Conservation (phyloP, 1,140 invertebrate genomes). For the Drosophila tristis region DNA sequence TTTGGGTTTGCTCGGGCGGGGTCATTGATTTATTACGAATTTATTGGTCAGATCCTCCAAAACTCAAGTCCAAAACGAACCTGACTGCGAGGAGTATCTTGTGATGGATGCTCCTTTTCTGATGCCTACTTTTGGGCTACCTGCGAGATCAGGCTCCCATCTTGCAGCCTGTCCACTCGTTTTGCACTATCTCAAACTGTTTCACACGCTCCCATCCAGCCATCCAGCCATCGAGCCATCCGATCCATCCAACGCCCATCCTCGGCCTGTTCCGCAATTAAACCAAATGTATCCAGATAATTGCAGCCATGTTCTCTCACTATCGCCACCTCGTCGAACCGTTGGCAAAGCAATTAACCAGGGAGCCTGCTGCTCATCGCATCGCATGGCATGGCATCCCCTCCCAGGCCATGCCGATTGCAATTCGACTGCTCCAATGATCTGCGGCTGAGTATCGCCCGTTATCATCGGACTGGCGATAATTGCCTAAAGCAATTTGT, state of each 20-base stretch:
- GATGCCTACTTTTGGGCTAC: conserved; percentile 3
- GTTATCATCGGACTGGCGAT: conserved; percentile 64
- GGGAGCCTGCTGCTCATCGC: conserved; percentile 33
- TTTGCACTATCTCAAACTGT: conserved; percentile 5
- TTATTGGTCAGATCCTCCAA: conserved; percentile 56
- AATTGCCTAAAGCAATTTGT: conserved; percentile 75
- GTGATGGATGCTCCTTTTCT: not conserved
- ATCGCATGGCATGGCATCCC: conserved; percentile 1
- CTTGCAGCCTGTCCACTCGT: conserved; percentile 1
- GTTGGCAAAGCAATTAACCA: conserved; percentile 71
- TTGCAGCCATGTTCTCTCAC: conserved; percentile 54
- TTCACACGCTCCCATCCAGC: conserved; percentile 35
- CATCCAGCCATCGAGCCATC: too few relatives aligned
- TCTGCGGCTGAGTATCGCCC: conserved; percentile 11
- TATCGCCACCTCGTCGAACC: conserved; percentile 38
- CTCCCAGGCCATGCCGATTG: conserved; percentile 6
- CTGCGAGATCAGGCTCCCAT: too few relatives aligned
- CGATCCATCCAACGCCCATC: not conserved
- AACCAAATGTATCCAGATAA: conserved; percentile 68
- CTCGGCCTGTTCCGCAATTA: conserved; percentile 44
- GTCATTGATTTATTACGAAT: conserved; percentile 82
- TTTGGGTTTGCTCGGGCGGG: conserved; percentile 31
- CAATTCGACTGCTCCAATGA: conserved; percentile 13
- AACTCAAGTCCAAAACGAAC: too few relatives aligned
- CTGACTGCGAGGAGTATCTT: not conserved